Evolutionary conservation across 1,140 invertebrate species (phyloP).

Genomic region (Cataglyphis hispanica): DNA sequence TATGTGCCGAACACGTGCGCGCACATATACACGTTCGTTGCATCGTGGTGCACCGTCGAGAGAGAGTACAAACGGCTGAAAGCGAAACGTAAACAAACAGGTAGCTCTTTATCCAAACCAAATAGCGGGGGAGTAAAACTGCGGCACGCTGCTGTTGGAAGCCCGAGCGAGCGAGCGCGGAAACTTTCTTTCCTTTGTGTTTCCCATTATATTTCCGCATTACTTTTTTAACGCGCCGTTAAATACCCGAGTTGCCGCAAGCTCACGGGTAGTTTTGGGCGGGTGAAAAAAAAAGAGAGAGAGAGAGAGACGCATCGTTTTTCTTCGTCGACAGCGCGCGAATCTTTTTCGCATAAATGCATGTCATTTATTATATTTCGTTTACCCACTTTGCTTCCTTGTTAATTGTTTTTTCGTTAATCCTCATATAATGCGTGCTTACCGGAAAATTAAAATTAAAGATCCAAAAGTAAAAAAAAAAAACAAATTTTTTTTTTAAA

Average conservation of each 20-base stretch:
- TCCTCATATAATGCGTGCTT: neutral
- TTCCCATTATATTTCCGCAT: slow-evolving; percentile 72
- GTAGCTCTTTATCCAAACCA: slow-evolving; percentile 78
- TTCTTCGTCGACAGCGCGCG: slow-evolving; percentile 48
- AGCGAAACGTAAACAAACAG: slow-evolving; percentile 81
- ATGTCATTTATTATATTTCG: slow-evolving; percentile 46
- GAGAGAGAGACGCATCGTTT: slow-evolving; percentile 14
- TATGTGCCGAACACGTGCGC: no score
- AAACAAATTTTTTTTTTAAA: neutral
- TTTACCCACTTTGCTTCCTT: slow-evolving; percentile 15
- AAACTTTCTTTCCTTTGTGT: slow-evolving; percentile 77
- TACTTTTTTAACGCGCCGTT: slow-evolving; percentile 75
- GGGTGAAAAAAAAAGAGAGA: neutral
- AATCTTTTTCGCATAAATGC: slow-evolving; percentile 51
- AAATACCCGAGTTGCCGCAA: slow-evolving; percentile 72
- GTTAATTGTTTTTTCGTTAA: slow-evolving; percentile 37
- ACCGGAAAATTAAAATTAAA: slow-evolving; percentile 40
- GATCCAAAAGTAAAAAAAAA: slow-evolving; percentile 1
- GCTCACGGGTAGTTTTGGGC: slow-evolving; percentile 66
- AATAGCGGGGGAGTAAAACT: slow-evolving; percentile 78
- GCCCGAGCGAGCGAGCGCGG: slow-evolving; percentile 60
- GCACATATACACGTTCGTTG: slow-evolving; percentile 30
- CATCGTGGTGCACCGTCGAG: slow-evolving; percentile 66
- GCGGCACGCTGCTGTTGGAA: slow-evolving; percentile 61
- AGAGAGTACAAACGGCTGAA: slow-evolving; percentile 76